phyloP scores from a whole-genome alignment of 2,797 vertebrate genomes.

The Chromobotia macracanthus region DNA sequence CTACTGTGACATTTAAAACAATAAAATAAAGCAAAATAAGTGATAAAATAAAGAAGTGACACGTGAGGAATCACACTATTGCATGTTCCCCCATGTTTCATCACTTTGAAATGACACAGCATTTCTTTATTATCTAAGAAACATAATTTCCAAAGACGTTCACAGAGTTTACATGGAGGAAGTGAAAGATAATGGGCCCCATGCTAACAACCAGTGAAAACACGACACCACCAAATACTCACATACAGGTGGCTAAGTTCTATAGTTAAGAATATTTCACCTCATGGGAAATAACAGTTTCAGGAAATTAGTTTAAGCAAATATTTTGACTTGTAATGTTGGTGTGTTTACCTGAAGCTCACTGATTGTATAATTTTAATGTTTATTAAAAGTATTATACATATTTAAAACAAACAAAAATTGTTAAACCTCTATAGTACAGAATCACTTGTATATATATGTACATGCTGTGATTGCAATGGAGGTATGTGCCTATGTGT shows the following conservation, averaged over 20 bases:
- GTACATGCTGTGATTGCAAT: too few species aligned
- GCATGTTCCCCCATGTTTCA: slow-evolving; percentile 4
- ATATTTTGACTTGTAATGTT: not conserved
- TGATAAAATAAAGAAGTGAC: slow-evolving; percentile 4
- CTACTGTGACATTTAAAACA: not conserved
- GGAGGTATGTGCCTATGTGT: not conserved
- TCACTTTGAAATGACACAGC: slow-evolving; percentile 33
- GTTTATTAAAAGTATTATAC: too few species aligned
- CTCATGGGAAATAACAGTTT: not conserved
- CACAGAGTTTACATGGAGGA: slow-evolving; percentile 53
- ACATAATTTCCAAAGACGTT: slow-evolving; percentile 38
- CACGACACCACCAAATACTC: not conserved
- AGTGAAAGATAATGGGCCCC: slow-evolving; percentile 53
- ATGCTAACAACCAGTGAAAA: slow-evolving; percentile 12
- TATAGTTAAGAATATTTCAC: not conserved
- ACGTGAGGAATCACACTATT: slow-evolving; percentile 4
- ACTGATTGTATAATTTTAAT: too few species aligned
- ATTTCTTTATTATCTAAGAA: slow-evolving; percentile 25
- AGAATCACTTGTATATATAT: too few species aligned
- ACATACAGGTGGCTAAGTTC: not conserved
- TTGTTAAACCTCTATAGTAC: too few species aligned
- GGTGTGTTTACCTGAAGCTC: not conserved
- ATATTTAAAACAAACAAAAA: too few species aligned
- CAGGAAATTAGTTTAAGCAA: not conserved
- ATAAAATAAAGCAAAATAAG: not conserved